Conservation (phyloP, 2,888 invertebrate genomes). For the Ochropleura leucogaster region DNA sequence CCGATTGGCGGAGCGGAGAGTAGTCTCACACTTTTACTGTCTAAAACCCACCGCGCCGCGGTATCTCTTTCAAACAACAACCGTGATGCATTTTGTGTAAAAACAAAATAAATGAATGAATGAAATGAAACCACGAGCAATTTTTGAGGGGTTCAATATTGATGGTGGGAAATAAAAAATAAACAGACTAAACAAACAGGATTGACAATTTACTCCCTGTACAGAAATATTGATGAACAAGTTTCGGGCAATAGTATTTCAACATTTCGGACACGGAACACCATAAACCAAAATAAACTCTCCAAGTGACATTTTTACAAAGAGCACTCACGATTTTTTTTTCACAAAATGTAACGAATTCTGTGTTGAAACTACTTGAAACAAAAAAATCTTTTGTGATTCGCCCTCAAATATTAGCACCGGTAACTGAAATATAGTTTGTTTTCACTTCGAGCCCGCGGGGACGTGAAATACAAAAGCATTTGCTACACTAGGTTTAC, state of each 20-base stretch:
- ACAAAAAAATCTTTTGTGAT: background rate
- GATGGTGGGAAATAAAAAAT: background rate
- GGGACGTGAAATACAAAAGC: constrained; percentile 61
- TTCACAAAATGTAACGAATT: background rate
- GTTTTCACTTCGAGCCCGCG: constrained; percentile 56
- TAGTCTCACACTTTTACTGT: no score
- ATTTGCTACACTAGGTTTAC: constrained; percentile 34
- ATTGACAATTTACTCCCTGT: background rate
- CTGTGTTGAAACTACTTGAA: background rate
- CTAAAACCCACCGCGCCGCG: no score
- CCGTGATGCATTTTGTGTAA: background rate
- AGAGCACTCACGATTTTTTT: background rate
- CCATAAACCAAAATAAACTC: background rate
- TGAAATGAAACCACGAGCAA: background rate
- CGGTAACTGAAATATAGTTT: constrained; percentile 49
- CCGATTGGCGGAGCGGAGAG: no score
- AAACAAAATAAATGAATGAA: constrained; percentile 3
- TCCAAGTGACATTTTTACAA: background rate
- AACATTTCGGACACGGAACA: background rate
- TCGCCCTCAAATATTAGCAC: background rate
- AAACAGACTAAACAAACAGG: background rate
- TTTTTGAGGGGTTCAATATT: background rate
- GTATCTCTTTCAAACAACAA: no score
- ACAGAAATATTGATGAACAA: background rate
- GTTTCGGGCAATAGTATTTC: background rate